These are phyloP conservation scores for Columba livia DNA, from an alignment of 2,113 vertebrate genomes.

Conservation along the genomic window DNA sequence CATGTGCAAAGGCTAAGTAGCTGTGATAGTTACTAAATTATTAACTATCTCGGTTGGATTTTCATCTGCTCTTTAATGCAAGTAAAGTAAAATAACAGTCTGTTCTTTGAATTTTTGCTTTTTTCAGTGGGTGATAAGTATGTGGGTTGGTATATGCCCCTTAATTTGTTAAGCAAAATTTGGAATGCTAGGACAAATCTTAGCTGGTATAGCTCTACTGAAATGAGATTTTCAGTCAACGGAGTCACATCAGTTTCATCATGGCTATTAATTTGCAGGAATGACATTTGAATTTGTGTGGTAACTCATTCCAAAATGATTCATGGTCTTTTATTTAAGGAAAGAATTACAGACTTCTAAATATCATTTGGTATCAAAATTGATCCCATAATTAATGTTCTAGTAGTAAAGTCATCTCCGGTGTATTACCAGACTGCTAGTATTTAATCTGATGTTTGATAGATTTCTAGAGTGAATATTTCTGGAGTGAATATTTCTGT, in stretches of 20 bases:
- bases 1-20: not conserved
- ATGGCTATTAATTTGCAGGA: not conserved
- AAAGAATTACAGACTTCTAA: slow-evolving; percentile 28
- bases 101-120: not conserved
- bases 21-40: not conserved
- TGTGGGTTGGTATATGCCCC: not conserved
- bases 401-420: slow-evolving; percentile 19
- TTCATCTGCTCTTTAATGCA: not conserved
- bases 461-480: slow-evolving; percentile 5
- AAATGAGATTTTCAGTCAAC: slow-evolving; percentile 23
- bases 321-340: slow-evolving; percentile 22
- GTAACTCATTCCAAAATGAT: slow-evolving; percentile 16
- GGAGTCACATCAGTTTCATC: not conserved
- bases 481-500: slow-evolving; percentile 8
- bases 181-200: not conserved
- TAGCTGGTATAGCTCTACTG: not conserved
- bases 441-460: slow-evolving; percentile 54
- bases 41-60: not conserved
- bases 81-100: not conserved
- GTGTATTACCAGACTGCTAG: slow-evolving; percentile 18
- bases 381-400: slow-evolving; percentile 45
- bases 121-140: not conserved
- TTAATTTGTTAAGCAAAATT: not conserved
- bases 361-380: slow-evolving; percentile 38
- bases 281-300: not conserved